Evolutionary conservation across 2,113 vertebrate genomes (phyloP).

Genomic region (Petromus typicus): DNA sequence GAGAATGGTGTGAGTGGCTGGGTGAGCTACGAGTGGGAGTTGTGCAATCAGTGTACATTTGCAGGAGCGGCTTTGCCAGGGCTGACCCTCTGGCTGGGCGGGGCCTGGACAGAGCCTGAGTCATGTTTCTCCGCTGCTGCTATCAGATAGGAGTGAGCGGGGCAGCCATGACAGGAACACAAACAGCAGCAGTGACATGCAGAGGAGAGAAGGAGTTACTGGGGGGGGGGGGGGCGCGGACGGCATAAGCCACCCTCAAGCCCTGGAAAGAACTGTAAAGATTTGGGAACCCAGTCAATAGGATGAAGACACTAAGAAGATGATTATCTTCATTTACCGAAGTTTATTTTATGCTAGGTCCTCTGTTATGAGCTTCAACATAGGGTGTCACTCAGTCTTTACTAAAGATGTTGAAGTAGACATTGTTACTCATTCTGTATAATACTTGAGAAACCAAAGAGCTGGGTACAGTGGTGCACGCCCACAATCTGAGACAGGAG

Average conservation of each 20-base stretch:
- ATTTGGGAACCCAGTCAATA: background rate
- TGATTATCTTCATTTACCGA: background rate
- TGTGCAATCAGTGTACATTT: background rate
- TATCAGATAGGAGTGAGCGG: background rate
- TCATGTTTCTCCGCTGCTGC: background rate
- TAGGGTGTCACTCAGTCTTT: background rate
- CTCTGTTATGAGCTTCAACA: background rate
- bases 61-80: background rate
- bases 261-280: background rate
- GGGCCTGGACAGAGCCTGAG: background rate
- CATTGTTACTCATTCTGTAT: background rate
- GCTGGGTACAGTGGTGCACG: background rate
- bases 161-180: background rate
- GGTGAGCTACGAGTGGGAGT: background rate
- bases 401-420: background rate
- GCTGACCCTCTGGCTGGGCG: background rate
- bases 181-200: background rate
- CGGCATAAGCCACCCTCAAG: no score
- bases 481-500: background rate
- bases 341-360: slow-evolving; percentile 4
- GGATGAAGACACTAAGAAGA: background rate
- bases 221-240: background rate
- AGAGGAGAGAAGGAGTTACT: background rate
- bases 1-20: background rate
- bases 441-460: background rate